Percentiles rank a stretch among this genome's conserved stretches.
Conservation (phyloP, 2,113 vertebrate genomes). For the Eupsittula cactorum region DNA sequence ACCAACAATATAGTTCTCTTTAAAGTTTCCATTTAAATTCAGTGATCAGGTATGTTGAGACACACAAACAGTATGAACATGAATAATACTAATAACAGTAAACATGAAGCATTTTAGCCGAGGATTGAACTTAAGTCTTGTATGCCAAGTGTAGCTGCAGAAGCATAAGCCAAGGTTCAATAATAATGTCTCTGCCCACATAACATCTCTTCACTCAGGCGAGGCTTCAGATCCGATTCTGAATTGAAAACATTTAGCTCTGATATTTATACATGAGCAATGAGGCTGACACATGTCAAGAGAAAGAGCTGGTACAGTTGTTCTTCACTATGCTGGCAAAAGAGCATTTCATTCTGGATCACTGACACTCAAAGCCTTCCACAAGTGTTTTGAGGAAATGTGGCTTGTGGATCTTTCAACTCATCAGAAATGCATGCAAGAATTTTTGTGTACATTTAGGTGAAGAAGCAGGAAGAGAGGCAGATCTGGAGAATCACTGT, state of each 20-base stretch:
- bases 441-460: background rate
- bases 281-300: background rate
- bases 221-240: background rate
- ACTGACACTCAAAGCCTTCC: background rate
- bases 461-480: background rate
- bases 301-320: background rate
- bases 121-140: background rate
- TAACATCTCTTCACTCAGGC: background rate
- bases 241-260: slow-evolving; percentile 2
- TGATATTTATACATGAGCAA: background rate
- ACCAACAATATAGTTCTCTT: background rate
- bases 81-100: background rate
- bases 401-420: background rate
- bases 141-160: background rate
- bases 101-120: background rate
- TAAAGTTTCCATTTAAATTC: background rate
- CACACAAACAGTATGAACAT: background rate
- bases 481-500: background rate
- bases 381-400: background rate
- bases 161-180: background rate
- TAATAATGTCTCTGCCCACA: background rate
- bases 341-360: background rate
- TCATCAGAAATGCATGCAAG: background rate
- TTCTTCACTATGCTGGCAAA: background rate
- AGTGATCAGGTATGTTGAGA: background rate